Percentiles rank a stretch among this genome's conserved stretches.
Evolutionary conservation across 2,113 vertebrate genomes (phyloP).

Genomic region (Cyanocitta stelleri): DNA sequence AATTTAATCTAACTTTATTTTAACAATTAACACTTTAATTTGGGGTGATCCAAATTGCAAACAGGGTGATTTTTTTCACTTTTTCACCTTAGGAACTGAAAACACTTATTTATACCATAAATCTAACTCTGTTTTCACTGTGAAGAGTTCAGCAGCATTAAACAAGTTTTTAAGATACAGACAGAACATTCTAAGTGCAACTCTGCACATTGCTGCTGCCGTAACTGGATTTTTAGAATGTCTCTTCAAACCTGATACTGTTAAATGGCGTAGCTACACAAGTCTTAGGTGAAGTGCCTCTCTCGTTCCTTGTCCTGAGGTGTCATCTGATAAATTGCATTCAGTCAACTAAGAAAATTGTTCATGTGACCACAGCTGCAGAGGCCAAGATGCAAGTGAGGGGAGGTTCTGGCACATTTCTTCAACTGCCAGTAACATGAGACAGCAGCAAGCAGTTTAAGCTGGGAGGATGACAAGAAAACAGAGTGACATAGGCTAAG

Average conservation of each 20-base stretch:
- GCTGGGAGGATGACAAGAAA: neutral
- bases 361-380: neutral
- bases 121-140: neutral
- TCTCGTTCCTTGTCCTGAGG: neutral
- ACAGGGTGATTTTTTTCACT: fast-evolving
- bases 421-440: neutral
- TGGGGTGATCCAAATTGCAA: neutral
- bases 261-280: neutral
- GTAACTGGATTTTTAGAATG: neutral
- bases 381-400: neutral
- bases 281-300: neutral
- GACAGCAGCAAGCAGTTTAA: neutral
- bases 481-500: neutral
- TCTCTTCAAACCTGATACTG: neutral
- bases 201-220: neutral
- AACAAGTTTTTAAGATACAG: neutral
- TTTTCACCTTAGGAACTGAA: neutral
- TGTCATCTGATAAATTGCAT: neutral
- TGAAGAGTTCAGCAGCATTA: neutral
- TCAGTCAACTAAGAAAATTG: neutral
- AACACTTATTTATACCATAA: neutral
- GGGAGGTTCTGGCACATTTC: neutral
- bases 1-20: neutral
- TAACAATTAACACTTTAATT: neutral
- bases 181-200: neutral